Base-by-base conservation (phyloP, 2,113 vertebrate genomes). In the Delphinus delphis region DNA sequence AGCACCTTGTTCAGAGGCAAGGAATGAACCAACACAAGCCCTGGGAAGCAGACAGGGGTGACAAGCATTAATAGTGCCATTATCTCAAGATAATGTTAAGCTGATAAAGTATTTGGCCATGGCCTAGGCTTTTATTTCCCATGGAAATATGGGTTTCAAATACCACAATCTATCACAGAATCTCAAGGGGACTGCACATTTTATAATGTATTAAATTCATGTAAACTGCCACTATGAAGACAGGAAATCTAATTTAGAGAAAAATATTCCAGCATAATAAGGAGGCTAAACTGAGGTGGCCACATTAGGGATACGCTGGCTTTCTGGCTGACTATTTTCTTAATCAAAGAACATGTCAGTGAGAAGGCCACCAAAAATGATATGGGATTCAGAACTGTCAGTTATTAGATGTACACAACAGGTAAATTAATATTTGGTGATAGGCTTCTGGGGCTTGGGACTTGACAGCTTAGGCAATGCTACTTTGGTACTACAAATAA, bases 191-290 rank as follows among this genome's bases (percentile, higher is more conserved):
- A 97, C 38, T 90, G 23, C 50, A 93, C 88, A 94, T 91, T 95
- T 98, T 96, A 96, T 97, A 76, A 96, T 97, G 96, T 97, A 92
- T 97, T 97, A 98, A 98, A 98, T 98, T 98, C 97, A 97, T 98
- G 97, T 97, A 98, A 97, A 97, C 97, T 98, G 91, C 97, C 96
- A 97, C 94, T 95, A 91, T 95, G 98, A 98, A 97, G 95, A 98
- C 90, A 98, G 96, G 93, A 97, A 97, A 98, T 98, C 95, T 97
- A 79, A 71, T 97, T 98, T 98, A 97, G 96, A 98, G 25, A 71
- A 83, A 86, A 95, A 96, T 97, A 92, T 97, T 97, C 95, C 18
- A 91, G n/a, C 83, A 36, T 96, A 98, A 98, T 65, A 92, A 97
- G 97, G 96, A 97, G 26, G 87, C 93, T 73, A 97, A 71, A 53